A percentile compares a stretch with the other conserved stretches of the same genome.
phyloP scores from a whole-genome alignment of 2,113 vertebrate genomes.

The Syrrhaptes paradoxus region DNA sequence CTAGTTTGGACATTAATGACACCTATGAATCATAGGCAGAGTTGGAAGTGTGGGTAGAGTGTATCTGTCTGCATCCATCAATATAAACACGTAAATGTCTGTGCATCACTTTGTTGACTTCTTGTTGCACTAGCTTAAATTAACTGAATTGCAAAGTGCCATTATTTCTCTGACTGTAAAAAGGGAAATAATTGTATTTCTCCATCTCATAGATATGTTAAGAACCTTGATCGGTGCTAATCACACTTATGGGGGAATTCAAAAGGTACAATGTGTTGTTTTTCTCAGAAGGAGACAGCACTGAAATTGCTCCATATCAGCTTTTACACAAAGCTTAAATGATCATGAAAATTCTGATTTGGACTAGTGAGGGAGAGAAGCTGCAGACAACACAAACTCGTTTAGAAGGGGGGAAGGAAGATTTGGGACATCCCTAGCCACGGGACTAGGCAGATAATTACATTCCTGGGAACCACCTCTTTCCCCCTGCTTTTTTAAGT shows the following conservation, averaged over 20 bases:
- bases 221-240: not conserved
- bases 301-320: not conserved
- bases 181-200: not conserved
- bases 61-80: not conserved
- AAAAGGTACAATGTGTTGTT: not conserved
- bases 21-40: not conserved
- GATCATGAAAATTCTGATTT: not conserved
- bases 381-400: not conserved
- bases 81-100: not conserved
- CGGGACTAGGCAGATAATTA: constrained; percentile 31
- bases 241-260: not conserved
- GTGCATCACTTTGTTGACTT: not conserved
- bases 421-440: not conserved
- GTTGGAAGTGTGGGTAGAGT: not conserved
- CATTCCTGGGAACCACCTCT: constrained; percentile 19
- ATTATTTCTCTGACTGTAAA: not conserved
- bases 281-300: not conserved
- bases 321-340: not conserved
- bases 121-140: not conserved
- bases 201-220: not conserved
- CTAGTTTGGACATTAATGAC: not conserved
- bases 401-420: not conserved
- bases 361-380: not conserved
- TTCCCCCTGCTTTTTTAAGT: constrained; percentile 49
- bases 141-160: not conserved